A percentile compares a stretch with the other conserved stretches of the same genome.
Evolutionary conservation across 2,888 invertebrate genomes (phyloP).

Genomic region (Andrena camellia): DNA sequence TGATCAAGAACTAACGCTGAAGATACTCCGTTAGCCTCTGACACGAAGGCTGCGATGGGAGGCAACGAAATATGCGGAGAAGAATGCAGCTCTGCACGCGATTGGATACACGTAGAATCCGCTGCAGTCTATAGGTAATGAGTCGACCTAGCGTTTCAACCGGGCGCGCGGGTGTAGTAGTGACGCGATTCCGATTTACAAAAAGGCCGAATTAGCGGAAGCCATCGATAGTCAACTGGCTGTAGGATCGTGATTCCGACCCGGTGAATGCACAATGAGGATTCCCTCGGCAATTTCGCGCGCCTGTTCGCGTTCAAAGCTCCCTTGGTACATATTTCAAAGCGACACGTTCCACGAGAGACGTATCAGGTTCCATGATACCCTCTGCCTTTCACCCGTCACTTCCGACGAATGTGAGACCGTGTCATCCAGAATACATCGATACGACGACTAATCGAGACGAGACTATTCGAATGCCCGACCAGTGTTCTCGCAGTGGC

Average conservation of each 20-base stretch:
- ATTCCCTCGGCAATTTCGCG: neutral
- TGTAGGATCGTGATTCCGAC: neutral
- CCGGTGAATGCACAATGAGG: constrained; percentile 5
- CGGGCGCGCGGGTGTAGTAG: too few species aligned
- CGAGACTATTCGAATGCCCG: neutral
- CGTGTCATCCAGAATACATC: neutral
- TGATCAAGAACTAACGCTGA: neutral
- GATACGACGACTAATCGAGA: neutral
- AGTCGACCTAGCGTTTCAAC: constrained; percentile 1
- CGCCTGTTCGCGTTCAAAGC: constrained; percentile 22
- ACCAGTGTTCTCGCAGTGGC: neutral
- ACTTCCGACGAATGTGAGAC: neutral
- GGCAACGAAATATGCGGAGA: neutral
- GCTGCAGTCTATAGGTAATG: neutral
- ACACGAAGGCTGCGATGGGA: neutral
- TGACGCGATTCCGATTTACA: neutral
- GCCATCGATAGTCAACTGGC: neutral
- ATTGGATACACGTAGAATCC: neutral
- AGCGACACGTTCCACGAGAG: constrained; percentile 6
- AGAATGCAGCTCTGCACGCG: neutral
- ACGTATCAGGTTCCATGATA: constrained; percentile 28
- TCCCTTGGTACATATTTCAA: constrained; percentile 20
- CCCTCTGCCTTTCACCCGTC: neutral
- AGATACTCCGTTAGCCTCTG: neutral
- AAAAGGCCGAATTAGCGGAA: constrained; percentile 21